These are phyloP conservation scores for Nyctereutes procyonoides DNA, from an alignment of 2,113 vertebrate species.

Conservation along the genomic window DNA sequence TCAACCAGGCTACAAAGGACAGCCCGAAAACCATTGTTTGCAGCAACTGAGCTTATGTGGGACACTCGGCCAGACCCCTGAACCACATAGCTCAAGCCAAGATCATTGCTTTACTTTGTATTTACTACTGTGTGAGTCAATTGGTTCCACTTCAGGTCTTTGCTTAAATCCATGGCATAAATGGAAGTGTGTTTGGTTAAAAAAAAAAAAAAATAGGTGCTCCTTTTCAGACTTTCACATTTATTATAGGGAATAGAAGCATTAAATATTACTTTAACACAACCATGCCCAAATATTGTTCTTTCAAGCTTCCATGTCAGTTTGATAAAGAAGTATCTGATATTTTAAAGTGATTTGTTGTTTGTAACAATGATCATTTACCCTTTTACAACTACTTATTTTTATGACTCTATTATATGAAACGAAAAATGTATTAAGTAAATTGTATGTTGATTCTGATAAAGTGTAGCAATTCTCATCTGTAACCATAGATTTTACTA, in stretches of 20 bases:
- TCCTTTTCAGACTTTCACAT: not conserved
- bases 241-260: not conserved
- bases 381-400: not conserved
- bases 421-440: conserved; percentile 26
- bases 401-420: not conserved
- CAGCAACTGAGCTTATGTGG: too few species aligned
- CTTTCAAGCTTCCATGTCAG: not conserved
- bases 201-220: not conserved
- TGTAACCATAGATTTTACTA: not conserved
- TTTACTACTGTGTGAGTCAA: too few species aligned
- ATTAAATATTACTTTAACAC: not conserved
- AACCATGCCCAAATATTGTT: not conserved
- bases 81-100: too few species aligned
- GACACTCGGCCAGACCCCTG: too few species aligned
- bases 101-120: too few species aligned
- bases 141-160: too few species aligned
- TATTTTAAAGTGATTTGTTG: not conserved
- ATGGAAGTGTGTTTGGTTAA: too few species aligned
- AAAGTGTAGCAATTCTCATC: not conserved
- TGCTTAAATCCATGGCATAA: too few species aligned
- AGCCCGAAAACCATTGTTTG: too few species aligned
- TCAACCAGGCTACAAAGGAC: too few species aligned
- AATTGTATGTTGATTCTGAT: not conserved
- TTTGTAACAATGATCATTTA: conserved; percentile 5
- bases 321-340: not conserved